phyloP scores from a whole-genome alignment of 2,113 vertebrate genomes.

The Sakesphorus luctuosus region DNA sequence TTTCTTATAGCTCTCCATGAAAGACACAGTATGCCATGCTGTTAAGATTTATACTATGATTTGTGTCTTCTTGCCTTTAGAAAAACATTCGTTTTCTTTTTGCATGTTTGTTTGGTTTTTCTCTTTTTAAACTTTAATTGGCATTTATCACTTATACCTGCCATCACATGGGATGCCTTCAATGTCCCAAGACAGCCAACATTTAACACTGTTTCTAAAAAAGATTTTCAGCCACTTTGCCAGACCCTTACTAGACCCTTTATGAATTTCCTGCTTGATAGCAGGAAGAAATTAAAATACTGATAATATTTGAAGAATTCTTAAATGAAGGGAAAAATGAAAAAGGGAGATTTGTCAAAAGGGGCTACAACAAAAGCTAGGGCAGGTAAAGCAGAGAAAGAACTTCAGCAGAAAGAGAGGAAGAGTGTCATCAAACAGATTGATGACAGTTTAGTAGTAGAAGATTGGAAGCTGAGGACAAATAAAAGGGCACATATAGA shows the following conservation, averaged over 20 bases:
- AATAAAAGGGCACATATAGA: not conserved
- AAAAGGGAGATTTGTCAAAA: not conserved
- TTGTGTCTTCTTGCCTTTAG: not conserved
- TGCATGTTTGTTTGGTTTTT: not conserved
- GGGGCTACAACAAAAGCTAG: not conserved
- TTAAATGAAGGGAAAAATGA: not conserved
- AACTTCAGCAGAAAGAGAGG: not conserved
- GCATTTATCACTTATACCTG: not conserved
- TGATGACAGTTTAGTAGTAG: not conserved
- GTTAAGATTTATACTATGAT: not conserved
- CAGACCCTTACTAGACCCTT: not conserved
- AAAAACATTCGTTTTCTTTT: not conserved
- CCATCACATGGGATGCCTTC: not conserved
- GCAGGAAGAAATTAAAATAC: not conserved
- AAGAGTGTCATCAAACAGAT: not conserved
- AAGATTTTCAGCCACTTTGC: not conserved
- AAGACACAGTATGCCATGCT: not conserved
- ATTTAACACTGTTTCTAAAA: not conserved
- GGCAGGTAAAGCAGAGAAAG: not conserved
- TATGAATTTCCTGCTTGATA: not conserved
- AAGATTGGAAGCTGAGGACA: not conserved
- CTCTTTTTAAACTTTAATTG: not conserved
- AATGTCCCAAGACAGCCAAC: not conserved
- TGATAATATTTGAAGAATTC: not conserved
- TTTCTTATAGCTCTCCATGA: not conserved